Evolutionary conservation across 2,888 invertebrate genomes (phyloP).

Genomic region (Diarsia rubi): DNA sequence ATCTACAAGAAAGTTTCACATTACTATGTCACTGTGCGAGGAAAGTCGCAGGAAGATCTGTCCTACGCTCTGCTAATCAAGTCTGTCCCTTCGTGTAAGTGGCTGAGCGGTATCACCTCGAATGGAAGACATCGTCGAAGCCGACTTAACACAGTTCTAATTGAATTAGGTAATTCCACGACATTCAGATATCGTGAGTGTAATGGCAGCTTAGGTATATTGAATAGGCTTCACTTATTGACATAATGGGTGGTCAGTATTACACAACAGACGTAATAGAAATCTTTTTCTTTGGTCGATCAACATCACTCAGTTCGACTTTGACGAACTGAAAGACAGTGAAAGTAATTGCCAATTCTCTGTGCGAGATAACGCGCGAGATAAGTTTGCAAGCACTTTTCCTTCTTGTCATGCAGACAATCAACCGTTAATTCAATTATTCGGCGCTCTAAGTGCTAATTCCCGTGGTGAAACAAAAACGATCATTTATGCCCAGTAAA

Average conservation of each 20-base stretch:
- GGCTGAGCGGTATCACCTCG: constrained; percentile 50
- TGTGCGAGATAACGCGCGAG: constrained; percentile 77
- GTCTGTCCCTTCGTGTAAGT: constrained; percentile 53
- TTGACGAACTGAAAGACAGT: constrained; percentile 78
- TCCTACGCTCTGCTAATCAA: constrained; percentile 52
- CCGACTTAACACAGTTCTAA: constrained; percentile 79
- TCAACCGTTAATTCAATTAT: constrained; percentile 82
- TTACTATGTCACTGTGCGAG: constrained; percentile 84
- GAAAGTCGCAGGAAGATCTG: constrained; percentile 73
- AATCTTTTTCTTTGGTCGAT: constrained; percentile 68
- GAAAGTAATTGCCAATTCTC: constrained; percentile 82
- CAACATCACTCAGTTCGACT: constrained; percentile 65
- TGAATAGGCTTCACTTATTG: constrained; percentile 78
- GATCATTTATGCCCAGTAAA: constrained; percentile 57
- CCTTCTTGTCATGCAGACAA: constrained; percentile 79
- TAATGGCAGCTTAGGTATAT: constrained; percentile 60
- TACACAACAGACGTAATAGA: constrained; percentile 53
- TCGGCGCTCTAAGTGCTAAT: constrained; percentile 73
- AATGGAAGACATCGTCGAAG: constrained; percentile 73
- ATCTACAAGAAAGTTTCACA: constrained; percentile 89
- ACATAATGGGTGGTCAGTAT: constrained; percentile 51
- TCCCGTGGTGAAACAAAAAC: constrained; percentile 72
- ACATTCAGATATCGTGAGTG: constrained; percentile 64
- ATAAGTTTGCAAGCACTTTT: constrained; percentile 80
- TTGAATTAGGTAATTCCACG: constrained; percentile 85